Conservation (phyloP, 2,888 invertebrate genomes). For the Drosophila subquinaria region DNA sequence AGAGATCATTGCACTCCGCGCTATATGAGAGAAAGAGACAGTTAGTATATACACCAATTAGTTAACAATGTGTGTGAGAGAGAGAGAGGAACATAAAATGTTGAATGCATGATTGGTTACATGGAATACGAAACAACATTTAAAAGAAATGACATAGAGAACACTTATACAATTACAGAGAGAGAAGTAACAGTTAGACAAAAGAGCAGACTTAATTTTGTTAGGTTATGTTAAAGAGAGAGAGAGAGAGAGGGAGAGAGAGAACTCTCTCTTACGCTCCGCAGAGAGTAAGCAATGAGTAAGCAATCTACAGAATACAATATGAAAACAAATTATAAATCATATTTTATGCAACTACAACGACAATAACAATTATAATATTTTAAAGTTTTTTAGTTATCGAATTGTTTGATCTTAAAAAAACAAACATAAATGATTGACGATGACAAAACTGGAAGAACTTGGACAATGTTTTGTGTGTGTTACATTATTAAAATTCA, state of each 20-base stretch:
- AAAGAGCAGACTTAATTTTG: constrained; percentile 8
- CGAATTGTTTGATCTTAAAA: neutral
- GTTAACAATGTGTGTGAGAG: neutral
- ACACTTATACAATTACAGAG: neutral
- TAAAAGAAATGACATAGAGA: constrained; percentile 16
- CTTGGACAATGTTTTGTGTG: constrained; percentile 37
- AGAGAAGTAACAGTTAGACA: neutral
- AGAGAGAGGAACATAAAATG: constrained; percentile 22
- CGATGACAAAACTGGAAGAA: constrained; percentile 40
- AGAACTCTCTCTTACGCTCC: neutral
- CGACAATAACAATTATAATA: constrained; percentile 17
- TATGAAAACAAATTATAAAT: constrained; percentile 6
- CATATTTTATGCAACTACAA: neutral
- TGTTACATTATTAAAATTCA: constrained; percentile 24
- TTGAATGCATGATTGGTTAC: constrained; percentile 1
- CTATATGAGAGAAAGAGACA: constrained; percentile 54
- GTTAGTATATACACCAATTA: constrained; percentile 5
- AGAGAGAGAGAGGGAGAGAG: constrained; percentile 6
- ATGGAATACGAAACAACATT: constrained; percentile 13
- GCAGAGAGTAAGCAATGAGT: constrained; percentile 5
- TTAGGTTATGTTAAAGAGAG: constrained; percentile 10
- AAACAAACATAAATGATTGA: constrained; percentile 29
- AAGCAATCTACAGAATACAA: constrained; percentile 5
- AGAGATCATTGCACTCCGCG: constrained; percentile 84
- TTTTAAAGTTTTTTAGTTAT: constrained; percentile 15